Conservation (phyloP, 1,140 invertebrate species). For the Macrobrachium nipponense region DNA sequence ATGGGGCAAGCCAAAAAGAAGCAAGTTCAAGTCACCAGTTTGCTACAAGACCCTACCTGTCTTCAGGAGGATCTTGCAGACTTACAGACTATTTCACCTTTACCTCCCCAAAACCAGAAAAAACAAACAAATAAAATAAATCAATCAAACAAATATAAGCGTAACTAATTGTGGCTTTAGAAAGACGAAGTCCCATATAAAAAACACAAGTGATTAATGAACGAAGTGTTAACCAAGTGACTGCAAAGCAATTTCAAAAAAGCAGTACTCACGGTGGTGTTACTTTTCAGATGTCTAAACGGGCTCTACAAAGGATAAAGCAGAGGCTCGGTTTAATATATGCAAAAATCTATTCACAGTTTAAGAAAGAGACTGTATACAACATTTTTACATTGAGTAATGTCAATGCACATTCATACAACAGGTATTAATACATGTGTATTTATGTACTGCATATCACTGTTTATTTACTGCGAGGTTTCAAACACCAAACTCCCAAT, state of each 20-base stretch:
- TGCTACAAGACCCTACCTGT: neutral
- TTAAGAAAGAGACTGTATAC: neutral
- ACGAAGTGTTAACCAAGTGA: conserved; percentile 8
- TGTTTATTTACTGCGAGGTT: no score
- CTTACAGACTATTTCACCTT: conserved; percentile 58
- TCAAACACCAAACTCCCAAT: no score
- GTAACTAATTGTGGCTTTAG: conserved; percentile 49
- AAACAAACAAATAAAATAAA: conserved; percentile 23
- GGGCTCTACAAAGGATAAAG: conserved; percentile 45
- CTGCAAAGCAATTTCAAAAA: neutral
- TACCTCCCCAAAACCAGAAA: conserved; percentile 18
- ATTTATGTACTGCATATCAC: no score
- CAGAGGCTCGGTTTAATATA: conserved; percentile 21
- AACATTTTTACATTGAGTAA: neutral
- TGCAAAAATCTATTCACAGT: neutral
- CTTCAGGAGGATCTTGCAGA: conserved; percentile 61
- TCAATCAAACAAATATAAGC: conserved; percentile 56
- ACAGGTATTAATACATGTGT: no score
- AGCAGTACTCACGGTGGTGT: conserved; percentile 37
- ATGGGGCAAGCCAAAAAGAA: conserved; percentile 27
- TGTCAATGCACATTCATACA: no score
- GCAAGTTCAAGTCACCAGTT: conserved; percentile 5
- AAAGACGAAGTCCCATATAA: conserved; percentile 17
- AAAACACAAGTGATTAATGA: conserved; percentile 23
- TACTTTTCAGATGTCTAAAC: conserved; percentile 44